Percentiles rank a stretch among this genome's conserved stretches.
phyloP scores from a whole-genome alignment of 35 echinoderm and acorn worm genomes.

The Apostichopus californicus region DNA sequence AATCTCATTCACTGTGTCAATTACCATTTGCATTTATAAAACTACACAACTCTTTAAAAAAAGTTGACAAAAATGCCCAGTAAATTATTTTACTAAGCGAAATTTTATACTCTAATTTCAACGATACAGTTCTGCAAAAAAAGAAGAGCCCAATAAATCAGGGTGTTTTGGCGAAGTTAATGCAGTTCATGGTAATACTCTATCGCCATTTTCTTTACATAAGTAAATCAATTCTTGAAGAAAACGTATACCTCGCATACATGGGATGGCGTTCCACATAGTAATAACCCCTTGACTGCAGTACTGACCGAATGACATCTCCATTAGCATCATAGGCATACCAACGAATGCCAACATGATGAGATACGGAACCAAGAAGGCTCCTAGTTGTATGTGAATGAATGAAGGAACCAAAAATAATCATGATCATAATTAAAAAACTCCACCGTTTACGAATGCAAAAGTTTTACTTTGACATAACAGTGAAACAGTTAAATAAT shows the following conservation, averaged over 20 bases:
- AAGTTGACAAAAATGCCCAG: background rate
- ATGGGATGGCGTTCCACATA: slow-evolving; percentile 2
- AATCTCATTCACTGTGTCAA: too few relatives aligned
- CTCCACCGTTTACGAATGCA: too few relatives aligned
- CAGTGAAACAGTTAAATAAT: too few relatives aligned
- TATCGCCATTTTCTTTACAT: background rate
- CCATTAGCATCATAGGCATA: slow-evolving; percentile 35
- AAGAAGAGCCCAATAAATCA: too few relatives aligned
- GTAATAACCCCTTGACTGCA: slow-evolving; percentile 46
- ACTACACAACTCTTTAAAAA: too few relatives aligned
- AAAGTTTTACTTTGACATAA: too few relatives aligned
- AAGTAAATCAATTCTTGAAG: background rate
- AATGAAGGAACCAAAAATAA: too few relatives aligned
- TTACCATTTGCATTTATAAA: too few relatives aligned
- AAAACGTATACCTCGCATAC: background rate
- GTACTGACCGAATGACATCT: slow-evolving; percentile 47
- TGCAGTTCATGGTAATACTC: background rate
- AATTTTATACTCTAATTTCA: too few relatives aligned
- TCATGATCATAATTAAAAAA: too few relatives aligned
- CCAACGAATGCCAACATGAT: slow-evolving; percentile 44
- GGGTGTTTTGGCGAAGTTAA: background rate
- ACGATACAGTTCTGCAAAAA: too few relatives aligned
- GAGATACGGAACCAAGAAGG: slow-evolving; percentile 42
- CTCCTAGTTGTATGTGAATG: background rate
- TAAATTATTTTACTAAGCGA: too few relatives aligned